Base-by-base conservation (phyloP, 2,888 invertebrate species). In the Scaptomyza tumidula region DNA sequence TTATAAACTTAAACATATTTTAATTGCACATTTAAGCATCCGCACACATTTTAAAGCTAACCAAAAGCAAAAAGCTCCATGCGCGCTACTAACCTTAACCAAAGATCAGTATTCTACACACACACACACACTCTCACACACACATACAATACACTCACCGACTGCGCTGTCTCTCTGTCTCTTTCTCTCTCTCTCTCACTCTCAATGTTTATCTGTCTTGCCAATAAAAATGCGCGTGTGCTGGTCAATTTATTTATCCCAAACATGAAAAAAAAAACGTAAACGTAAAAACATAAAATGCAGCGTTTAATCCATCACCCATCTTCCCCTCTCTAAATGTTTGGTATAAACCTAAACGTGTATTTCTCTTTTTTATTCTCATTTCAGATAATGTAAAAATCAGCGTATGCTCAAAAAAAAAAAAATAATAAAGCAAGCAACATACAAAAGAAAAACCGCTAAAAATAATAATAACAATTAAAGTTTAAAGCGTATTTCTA, bases 321-420 rank as follows among this genome's bases (percentile, higher is more conserved):
- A 10, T 41, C 16, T 5, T 4, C 37, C 11, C 37, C 37, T 11
- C 16, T 10, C 57, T 72, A 60, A 63, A 41, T 72, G 27, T 80
- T 78, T 69, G 86, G 88, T 90, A 81, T 85, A 86, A 87, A 75
- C 83, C 88, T 88, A 86, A 85, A 83, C 83, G 78, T 82, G 68
- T 89, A 72, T 89, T 80, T 89, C 73, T 88, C 88, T 80, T 83
- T 88, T 81, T 86, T 89, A 84, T 80, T 90, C 90, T 90, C 91
- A 90, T 90, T 90, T 90, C 90, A 90, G 90, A 90, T 90, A 90
- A 90, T 90, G 82, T 84, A 85, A 88, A 86, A 86, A 79, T 86
- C 89, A 88, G 90, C 90, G 90, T 90, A 89, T 87, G 83, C 88
- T 88, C 84, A 75, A 41, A 41, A 41, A 16, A 41, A 75, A 41